phyloP scores from a whole-genome alignment of 1,140 invertebrate genomes.

The Micrasema longulum region DNA sequence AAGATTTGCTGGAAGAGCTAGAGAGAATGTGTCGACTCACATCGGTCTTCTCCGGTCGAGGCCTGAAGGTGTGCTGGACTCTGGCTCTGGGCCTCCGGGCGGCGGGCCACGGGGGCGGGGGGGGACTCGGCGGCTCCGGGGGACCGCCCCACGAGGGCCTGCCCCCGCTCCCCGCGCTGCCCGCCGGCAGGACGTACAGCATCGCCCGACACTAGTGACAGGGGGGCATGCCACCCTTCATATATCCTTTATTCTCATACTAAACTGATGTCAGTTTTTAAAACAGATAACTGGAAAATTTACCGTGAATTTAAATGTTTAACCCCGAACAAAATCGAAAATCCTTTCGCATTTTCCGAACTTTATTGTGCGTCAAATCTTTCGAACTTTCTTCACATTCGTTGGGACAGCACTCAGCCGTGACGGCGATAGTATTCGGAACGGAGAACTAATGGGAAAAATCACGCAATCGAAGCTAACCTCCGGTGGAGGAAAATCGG shows the following conservation, averaged over 20 bases:
- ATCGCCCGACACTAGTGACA: slow-evolving; percentile 5
- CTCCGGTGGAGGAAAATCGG: slow-evolving; percentile 13
- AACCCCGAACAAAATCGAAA: no score
- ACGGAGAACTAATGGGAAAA: not conserved
- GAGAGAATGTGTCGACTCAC: slow-evolving; percentile 16
- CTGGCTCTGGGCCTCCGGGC: slow-evolving; percentile 34
- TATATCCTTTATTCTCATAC: no score
- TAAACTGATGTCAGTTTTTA: no score
- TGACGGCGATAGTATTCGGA: no score
- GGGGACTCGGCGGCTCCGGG: slow-evolving; percentile 1
- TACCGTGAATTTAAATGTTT: no score
- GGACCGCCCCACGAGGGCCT: slow-evolving; percentile 3
- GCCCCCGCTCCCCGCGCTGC: slow-evolving; percentile 19
- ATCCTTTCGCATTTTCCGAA: no score
- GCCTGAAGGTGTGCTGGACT: slow-evolving; percentile 35
- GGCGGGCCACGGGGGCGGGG: slow-evolving; percentile 14
- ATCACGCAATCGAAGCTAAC: not conserved
- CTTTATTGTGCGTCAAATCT: no score
- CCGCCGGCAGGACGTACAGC: slow-evolving; percentile 50
- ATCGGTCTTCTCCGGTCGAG: slow-evolving; percentile 9
- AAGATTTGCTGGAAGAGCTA: no score
- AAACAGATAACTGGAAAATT: no score
- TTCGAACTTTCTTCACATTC: no score
- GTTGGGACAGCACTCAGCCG: no score
- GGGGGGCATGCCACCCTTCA: no score